Conservation (phyloP, 2,113 vertebrate genomes). For the Empidonax traillii region DNA sequence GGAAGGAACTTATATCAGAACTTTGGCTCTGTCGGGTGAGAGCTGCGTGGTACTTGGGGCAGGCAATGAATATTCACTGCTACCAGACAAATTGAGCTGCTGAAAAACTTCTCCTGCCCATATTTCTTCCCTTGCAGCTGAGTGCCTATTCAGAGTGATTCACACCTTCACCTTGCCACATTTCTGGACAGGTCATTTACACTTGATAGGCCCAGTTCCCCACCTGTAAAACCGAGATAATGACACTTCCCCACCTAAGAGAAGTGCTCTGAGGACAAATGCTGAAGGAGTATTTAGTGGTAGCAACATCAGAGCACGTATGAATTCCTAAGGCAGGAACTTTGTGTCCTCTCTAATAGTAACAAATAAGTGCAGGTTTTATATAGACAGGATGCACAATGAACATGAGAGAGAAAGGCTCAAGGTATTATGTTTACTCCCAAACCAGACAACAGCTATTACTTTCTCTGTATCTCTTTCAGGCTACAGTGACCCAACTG, state of each 20-base stretch:
- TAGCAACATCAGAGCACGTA: neutral
- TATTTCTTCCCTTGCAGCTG: neutral
- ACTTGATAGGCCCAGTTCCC: neutral
- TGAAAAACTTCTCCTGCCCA: neutral
- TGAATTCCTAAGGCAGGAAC: neutral
- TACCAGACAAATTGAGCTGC: neutral
- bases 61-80: neutral
- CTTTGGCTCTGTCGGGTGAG: neutral
- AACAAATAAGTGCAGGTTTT: neutral
- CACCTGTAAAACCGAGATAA: neutral
- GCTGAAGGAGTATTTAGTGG: neutral
- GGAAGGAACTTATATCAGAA: neutral
- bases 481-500: neutral
- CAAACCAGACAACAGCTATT: neutral
- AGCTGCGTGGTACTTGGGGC: neutral
- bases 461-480: neutral
- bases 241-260: neutral
- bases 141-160: neutral
- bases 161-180: neutral
- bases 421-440: neutral
- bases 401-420: neutral
- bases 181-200: conserved; percentile 6
- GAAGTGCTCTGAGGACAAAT: neutral
- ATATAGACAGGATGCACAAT: neutral
- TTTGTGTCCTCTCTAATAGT: neutral